Evolutionary conservation across 2,888 invertebrate genomes (phyloP), one percentile per base, ranked within the genome.

Genomic region (Branchellion lobata): DNA sequence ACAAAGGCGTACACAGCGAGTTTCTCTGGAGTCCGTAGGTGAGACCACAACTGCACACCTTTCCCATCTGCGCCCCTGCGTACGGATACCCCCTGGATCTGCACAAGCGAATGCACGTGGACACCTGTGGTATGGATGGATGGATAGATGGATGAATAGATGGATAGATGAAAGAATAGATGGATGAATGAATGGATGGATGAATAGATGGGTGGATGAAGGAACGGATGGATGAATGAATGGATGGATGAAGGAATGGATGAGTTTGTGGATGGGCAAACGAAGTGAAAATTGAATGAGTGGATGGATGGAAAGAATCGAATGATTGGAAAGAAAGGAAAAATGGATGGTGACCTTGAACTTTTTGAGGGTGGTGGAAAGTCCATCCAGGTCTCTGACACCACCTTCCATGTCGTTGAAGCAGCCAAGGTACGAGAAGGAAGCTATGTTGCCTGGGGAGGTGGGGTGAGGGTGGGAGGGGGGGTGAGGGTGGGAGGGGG

Each of bases 1-100:
- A 29, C 8, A 31, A 33, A 31, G 34, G 18, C 77, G 47, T 51
- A 80, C 80, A 77, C 34, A 80, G 47, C n/a, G 71, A 74, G 34
- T 77, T 74, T 40, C 81, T 80, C 14, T 74, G 57, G 8, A 40
- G 34, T 36, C 81, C 81, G 47, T 78, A 81, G 27, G 81, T 69
- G 40, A 36, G n/a, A 21, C 81, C 81, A 61, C 81, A 81, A 34
- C 65, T 65, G 53, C 81, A 81, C 24, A 33, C 31, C 8, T 33
- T 36, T 18, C 80, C 80, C n/a, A 68, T 51, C 51, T 81, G 81
- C 21, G 78, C 51, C 21, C 75, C 81, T 5, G 80, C 80, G 51
- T 80, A 81, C 18, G 80, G 75, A 40, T 36, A 81, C n/a, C 81
- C 81, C 33, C 53, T 36, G 29, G 72, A 36, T 24, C 47, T 18